phyloP scores from a whole-genome alignment of 2,797 vertebrate species.

The Miichthys miiuy region DNA sequence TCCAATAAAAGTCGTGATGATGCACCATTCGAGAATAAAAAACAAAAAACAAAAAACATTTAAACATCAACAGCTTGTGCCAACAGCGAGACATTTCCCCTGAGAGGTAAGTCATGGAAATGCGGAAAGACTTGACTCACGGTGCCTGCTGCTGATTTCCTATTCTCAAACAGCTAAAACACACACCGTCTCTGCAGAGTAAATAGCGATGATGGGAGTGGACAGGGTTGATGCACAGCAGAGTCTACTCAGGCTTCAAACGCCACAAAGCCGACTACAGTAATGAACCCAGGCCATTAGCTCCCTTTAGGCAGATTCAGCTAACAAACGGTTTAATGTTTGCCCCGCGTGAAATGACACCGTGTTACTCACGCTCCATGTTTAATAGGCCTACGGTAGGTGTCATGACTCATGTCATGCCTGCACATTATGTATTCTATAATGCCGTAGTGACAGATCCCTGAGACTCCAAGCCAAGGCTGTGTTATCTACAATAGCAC shows the following conservation, averaged over 20 bases:
- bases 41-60: not conserved
- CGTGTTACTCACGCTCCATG: conserved; percentile 27
- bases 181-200: conserved; percentile 30
- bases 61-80: conserved; percentile 6
- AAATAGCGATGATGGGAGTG: conserved; percentile 43
- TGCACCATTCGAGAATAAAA: conserved; percentile 6
- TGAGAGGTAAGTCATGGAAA: conserved; percentile 43
- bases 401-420: conserved; percentile 66
- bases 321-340: conserved; percentile 43
- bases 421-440: conserved; percentile 56
- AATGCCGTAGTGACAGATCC: conserved; percentile 63
- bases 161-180: conserved; percentile 35
- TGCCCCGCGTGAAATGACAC: conserved; percentile 34
- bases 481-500: conserved; percentile 70
- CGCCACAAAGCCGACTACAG: conserved; percentile 27
- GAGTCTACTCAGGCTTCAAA: conserved; percentile 15
- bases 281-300: conserved; percentile 50
- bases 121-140: conserved; percentile 34
- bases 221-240: conserved; percentile 30
- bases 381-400: conserved; percentile 54
- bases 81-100: conserved; percentile 23
- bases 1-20: not conserved
- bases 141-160: conserved; percentile 32
- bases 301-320: conserved; percentile 45
- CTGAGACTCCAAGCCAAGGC: conserved; percentile 55